phyloP scores from a whole-genome alignment of 2,797 vertebrate genomes.

The Pseudochirops corinnae region DNA sequence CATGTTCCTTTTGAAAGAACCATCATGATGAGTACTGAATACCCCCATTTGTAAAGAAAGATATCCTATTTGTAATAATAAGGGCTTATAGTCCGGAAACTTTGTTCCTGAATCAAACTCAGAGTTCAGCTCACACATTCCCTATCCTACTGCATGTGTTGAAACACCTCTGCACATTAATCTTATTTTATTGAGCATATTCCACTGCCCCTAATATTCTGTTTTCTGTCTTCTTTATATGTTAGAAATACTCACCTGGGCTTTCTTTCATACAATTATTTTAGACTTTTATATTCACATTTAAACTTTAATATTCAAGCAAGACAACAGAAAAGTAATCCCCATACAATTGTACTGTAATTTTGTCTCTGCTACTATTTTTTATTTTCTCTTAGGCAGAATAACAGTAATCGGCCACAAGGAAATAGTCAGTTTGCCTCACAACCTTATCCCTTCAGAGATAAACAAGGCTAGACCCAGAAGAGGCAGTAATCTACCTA shows the following conservation, averaged over 20 bases:
- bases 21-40: neutral
- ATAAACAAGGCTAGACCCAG: neutral
- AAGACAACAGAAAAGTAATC: slow-evolving; percentile 1
- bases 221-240: neutral
- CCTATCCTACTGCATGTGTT: neutral
- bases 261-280: slow-evolving; percentile 6
- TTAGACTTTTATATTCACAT: slow-evolving; percentile 7
- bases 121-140: neutral
- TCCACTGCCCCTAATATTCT: neutral
- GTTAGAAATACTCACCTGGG: slow-evolving; percentile 11
- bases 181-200: neutral
- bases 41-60: neutral
- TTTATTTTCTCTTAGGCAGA: neutral
- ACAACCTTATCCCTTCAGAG: neutral
- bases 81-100: neutral
- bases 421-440: neutral
- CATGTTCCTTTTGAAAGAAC: neutral
- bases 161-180: neutral
- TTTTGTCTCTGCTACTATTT: neutral
- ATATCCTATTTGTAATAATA: neutral
- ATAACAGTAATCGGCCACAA: neutral
- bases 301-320: slow-evolving; percentile 18
- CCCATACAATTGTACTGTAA: neutral
- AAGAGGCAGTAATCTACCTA: neutral
- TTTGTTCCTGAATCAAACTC: neutral